phyloP scores from a whole-genome alignment of 2,797 vertebrate genomes.

The Synanceia verrucosa region DNA sequence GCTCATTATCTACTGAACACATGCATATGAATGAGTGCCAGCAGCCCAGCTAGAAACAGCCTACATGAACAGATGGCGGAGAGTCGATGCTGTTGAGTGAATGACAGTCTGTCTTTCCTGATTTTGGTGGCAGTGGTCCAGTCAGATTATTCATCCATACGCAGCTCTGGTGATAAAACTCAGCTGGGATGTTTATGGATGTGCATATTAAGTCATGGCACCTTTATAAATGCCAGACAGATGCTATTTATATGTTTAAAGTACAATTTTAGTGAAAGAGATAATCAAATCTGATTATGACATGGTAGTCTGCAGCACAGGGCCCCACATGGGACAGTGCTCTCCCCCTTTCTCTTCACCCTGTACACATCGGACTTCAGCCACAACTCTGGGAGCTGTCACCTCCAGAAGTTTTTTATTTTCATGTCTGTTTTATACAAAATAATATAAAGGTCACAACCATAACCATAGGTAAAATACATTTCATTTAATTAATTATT shows the following conservation, averaged over 20 bases:
- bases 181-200: not conserved
- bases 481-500: no score
- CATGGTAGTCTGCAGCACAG: no score
- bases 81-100: slow-evolving; percentile 22
- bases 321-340: no score
- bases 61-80: slow-evolving; percentile 55
- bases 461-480: no score
- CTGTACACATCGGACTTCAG: no score
- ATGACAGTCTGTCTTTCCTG: slow-evolving; percentile 45
- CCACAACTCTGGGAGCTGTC: no score
- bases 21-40: slow-evolving; percentile 40
- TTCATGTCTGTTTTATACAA: no score
- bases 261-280: not conserved
- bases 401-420: no score
- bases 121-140: slow-evolving; percentile 35
- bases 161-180: slow-evolving; percentile 1
- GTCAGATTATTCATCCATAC: slow-evolving; percentile 26
- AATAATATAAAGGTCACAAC: no score
- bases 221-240: not conserved
- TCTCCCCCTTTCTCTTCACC: no score
- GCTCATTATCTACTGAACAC: slow-evolving; percentile 40
- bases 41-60: slow-evolving; percentile 34
- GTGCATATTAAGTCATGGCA: not conserved
- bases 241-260: not conserved
- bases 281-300: not conserved